Conservation (phyloP, 2,888 invertebrate genomes). For the Choreutis nemorana region DNA sequence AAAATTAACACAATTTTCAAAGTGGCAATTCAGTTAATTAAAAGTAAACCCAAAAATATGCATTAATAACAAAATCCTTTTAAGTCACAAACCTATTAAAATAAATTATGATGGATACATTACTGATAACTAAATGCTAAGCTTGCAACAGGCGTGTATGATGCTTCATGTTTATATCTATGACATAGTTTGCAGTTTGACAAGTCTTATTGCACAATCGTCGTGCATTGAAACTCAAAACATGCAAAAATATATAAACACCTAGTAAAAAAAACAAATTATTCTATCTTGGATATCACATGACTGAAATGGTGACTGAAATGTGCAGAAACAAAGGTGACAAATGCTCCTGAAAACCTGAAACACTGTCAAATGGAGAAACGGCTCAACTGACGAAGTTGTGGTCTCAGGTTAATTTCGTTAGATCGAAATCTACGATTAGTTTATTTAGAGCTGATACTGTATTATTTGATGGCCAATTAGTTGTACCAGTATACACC, state of each 20-base stretch:
- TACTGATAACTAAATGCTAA: too few relatives aligned
- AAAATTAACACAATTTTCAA: too few relatives aligned
- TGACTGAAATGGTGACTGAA: conserved; percentile 17
- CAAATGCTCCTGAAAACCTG: conserved; percentile 46
- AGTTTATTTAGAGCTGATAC: conserved; percentile 53
- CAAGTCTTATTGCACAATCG: conserved; percentile 31
- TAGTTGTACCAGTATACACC: conserved; percentile 53
- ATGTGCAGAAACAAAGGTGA: conserved; percentile 21
- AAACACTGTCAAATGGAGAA: conserved; percentile 37
- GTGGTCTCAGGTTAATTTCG: conserved; percentile 64
- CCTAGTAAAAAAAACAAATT: conserved; percentile 8
- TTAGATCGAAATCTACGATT: conserved; percentile 44
- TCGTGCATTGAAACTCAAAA: conserved; percentile 31
- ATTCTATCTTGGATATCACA: conserved; percentile 7
- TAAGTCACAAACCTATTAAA: too few relatives aligned
- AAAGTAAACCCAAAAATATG: too few relatives aligned
- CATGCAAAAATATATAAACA: conserved; percentile 14
- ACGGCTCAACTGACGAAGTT: conserved; percentile 46
- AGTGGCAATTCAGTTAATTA: too few relatives aligned
- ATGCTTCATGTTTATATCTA: conserved; percentile 6
- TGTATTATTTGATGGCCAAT: conserved; percentile 39
- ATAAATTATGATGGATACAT: too few relatives aligned
- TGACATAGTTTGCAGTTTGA: too few relatives aligned
- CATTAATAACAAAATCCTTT: too few relatives aligned
- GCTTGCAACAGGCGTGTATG: conserved; percentile 61